A percentile compares a stretch with the other conserved stretches of the same genome.
phyloP scores from a whole-genome alignment of 2,113 vertebrate species.

The Odobenus rosmarus region DNA sequence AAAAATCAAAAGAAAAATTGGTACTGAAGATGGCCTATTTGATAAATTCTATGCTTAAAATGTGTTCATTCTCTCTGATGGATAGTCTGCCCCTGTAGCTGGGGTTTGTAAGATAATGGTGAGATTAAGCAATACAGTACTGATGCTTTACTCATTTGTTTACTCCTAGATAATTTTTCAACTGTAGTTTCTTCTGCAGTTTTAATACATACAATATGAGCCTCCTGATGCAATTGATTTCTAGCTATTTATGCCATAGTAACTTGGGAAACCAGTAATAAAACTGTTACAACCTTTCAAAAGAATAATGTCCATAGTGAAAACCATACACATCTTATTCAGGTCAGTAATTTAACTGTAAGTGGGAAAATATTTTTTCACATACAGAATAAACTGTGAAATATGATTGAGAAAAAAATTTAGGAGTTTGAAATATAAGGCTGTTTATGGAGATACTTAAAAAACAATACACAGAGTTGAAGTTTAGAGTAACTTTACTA shows the following conservation, averaged over 20 bases:
- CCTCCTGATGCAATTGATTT: background rate
- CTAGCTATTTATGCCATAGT: background rate
- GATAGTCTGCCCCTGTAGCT: background rate
- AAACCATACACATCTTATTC: background rate
- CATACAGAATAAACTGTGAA: background rate
- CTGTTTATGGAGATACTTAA: background rate
- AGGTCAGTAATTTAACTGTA: background rate
- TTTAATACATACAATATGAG: conserved; percentile 49
- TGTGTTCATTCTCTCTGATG: conserved; percentile 37
- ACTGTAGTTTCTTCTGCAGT: background rate
- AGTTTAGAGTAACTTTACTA: background rate
- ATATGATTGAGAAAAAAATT: background rate
- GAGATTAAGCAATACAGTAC: conserved; percentile 34
- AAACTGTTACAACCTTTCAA: background rate
- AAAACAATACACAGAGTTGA: background rate
- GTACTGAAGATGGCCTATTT: background rate
- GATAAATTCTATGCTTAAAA: conserved; percentile 48
- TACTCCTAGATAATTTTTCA: conserved; percentile 48
- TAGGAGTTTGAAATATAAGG: background rate
- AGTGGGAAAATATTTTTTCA: conserved; percentile 44
- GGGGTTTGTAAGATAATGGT: background rate
- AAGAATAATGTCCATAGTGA: background rate
- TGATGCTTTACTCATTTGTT: conserved; percentile 43
- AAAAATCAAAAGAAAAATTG: conserved; percentile 65
- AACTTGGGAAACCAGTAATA: background rate